Evolutionary conservation across 2,888 invertebrate species (phyloP), one percentile per base, ranked within the genome.

Genomic region (Limnephilus lunatus): DNA sequence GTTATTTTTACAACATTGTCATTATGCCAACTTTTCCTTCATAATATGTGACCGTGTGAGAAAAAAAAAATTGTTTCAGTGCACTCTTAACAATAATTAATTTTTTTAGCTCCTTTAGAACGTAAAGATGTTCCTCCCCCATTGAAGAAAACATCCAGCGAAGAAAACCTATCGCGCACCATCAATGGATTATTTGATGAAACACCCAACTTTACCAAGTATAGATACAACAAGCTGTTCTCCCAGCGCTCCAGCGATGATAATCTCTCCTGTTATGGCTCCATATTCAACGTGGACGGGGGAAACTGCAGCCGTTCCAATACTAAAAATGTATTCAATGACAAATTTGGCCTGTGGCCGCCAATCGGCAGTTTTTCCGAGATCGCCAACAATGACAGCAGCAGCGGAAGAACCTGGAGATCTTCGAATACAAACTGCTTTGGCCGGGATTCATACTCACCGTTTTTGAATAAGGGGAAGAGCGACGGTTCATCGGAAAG

Each of bases 121-220:
- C 53, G 88, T 31, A 92, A 90, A 39, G 95, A 95, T 89, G 95
- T 95, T 93, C 94, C 94, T 31, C 95, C 95, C 25, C 81, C 92
- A 81, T 95, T 96, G 87, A 96, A 96, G 93, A 96, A 96, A 94
- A 96, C 96, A 0, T 94, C 96, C 53, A 96, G 95, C 94, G 96
- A 96, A 93, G 96, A 96, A 93, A 95, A 95, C 12, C 94, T 96
- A 9, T 93, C 93, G 19, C 95, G 95, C 94, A 94, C 95, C 15
- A 94, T 93, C 53, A 93, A 93, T 15, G 92, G 95, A 19, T 93
- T 95, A 88, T 94, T 95, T 48, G 95, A 95, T 90, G 95, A 95
- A 48, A 92, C 91, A 31, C 93, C 94, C 31, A 89, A 93, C 94
- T 94, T 94, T 92, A 92, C 93, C 12, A 94, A 92, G 94, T 93